These are phyloP conservation scores for Ambastaia sidthimunki DNA, from an alignment of 2,797 vertebrate species.

Conservation along the genomic window DNA sequence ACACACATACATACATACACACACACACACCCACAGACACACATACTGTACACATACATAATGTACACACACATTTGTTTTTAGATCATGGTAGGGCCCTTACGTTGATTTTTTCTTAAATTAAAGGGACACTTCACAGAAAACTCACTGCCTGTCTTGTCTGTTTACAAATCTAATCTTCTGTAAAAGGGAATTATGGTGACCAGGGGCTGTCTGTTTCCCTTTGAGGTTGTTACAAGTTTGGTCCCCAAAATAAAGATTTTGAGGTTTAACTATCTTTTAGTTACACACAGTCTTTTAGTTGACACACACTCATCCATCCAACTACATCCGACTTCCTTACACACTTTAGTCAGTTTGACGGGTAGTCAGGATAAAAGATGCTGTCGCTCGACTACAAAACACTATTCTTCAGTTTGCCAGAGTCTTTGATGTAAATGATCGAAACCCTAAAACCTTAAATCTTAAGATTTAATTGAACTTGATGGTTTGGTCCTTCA, in stretches of 20 bases:
- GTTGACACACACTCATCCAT: neutral
- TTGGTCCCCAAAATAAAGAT: neutral
- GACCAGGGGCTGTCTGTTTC: neutral
- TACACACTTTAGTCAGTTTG: neutral
- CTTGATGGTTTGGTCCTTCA: neutral
- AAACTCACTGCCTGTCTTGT: too few species aligned
- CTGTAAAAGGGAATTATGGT: neutral
- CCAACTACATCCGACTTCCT: neutral
- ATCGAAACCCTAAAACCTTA: constrained; percentile 18
- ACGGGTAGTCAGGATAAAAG: neutral
- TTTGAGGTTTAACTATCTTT: neutral
- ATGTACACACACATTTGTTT: neutral
- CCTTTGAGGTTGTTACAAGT: neutral
- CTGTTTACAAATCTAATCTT: too few species aligned
- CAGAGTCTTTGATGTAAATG: neutral
- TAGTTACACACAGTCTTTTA: too few species aligned
- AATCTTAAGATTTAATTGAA: constrained; percentile 20
- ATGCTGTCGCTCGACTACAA: neutral
- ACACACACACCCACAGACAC: too few species aligned
- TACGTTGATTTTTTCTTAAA: neutral
- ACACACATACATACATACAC: too few species aligned
- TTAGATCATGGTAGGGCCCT: neutral
- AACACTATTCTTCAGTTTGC: neutral
- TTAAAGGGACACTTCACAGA: too few species aligned
- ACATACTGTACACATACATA: too few species aligned